Evolutionary conservation across 2,888 invertebrate species (phyloP).

Genomic region (Perithous albicinctus): DNA sequence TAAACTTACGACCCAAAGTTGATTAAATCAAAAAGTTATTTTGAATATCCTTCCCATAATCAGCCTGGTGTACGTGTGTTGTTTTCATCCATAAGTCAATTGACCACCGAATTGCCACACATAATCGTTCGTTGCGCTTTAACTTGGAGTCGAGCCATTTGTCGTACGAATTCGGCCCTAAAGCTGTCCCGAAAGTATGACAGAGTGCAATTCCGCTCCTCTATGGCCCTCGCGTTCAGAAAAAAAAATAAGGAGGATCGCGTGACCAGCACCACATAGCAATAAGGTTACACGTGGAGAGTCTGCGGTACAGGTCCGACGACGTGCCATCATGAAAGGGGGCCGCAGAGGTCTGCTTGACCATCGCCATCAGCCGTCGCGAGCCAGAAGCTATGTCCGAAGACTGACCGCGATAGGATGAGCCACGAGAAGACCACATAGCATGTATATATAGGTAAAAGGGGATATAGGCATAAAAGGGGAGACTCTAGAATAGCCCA

Average conservation of each 20-base stretch:
- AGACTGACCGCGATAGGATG: slow-evolving; percentile 50
- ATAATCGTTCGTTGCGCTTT: slow-evolving; percentile 19
- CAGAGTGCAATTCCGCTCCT: neutral
- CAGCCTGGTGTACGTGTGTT: neutral
- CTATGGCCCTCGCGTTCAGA: neutral
- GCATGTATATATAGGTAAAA: slow-evolving; percentile 43
- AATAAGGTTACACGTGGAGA: slow-evolving; percentile 29
- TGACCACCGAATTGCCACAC: slow-evolving; percentile 1
- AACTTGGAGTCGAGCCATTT: slow-evolving; percentile 3
- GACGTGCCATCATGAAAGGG: slow-evolving; percentile 30
- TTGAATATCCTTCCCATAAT: neutral
- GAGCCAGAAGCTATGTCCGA: slow-evolving; percentile 17
- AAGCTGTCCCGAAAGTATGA: slow-evolving; percentile 9
- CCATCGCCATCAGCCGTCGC: slow-evolving; percentile 52
- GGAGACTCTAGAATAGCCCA: slow-evolving; percentile 71
- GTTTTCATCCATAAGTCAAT: neutral
- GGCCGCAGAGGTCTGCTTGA: slow-evolving; percentile 17
- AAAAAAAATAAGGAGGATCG: slow-evolving; percentile 27
- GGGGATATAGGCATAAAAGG: slow-evolving; percentile 35
- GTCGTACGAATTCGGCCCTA: slow-evolving; percentile 55
- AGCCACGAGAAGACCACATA: slow-evolving; percentile 68
- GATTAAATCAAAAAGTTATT: neutral
- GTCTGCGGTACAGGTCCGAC: slow-evolving; percentile 39
- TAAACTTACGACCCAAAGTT: neutral
- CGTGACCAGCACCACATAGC: slow-evolving; percentile 30